Evolutionary conservation across 2,113 vertebrate species (phyloP), one percentile per base, ranked within the genome.

Genomic region (Solea solea): DNA sequence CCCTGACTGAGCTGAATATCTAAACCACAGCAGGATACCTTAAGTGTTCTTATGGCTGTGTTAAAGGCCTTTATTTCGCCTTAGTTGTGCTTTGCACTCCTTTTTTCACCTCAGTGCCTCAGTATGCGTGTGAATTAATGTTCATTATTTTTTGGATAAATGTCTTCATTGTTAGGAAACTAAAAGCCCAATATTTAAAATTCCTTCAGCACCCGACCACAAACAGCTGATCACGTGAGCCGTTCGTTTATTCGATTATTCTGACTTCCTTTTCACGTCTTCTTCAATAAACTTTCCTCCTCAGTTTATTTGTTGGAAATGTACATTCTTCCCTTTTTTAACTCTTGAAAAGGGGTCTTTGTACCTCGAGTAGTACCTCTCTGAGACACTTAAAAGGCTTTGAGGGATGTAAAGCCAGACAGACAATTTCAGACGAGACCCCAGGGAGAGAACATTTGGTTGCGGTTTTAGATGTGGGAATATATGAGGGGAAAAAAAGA

Each of bases 1-100:
- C 62, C 76, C 70, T 25, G 51, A 80, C 52, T n/a, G 25, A 69
- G 86, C 66, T 46, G 11, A 62, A 68, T 69, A 50, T 73, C 41
- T 13, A 69, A 21, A 73, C 48, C 28, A 68, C 12, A 53, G 39
- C 21, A 76, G 75, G 44, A 64, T 58, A 25, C 52, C 69, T 12
- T 14, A 2, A 34, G 4, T 28, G 9, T 52, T 48, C 5, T 34
- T 34, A 3, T 49, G 52, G 7, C 61, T 51, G 49, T n/a, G 6
- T 53, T 53, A 41, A 4, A 52, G 44, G 48, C 21, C 61, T 16
- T 57, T 56, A 14, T 11, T 21, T 13, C 5, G 7, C 21, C 1
- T 21, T 53, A 34, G 28, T 34, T n/a, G n/a, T 34, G 5, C 28
- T 34, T 34, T 54, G 9, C 7, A 13, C 13, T 6, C 5, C 27